Base-by-base conservation (phyloP, 2,888 invertebrate species). In the Amiota minor region DNA sequence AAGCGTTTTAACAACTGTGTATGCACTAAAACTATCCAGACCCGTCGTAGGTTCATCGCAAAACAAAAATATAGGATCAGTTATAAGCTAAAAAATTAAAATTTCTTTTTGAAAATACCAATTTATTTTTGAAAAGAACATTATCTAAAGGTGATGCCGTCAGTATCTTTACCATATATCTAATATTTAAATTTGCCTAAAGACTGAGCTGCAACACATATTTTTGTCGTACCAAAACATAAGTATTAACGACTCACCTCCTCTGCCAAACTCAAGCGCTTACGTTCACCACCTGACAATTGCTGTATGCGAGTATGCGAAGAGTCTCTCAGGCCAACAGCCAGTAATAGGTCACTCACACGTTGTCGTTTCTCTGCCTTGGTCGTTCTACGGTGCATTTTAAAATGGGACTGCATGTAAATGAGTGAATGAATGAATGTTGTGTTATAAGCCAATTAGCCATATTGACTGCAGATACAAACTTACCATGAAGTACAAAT, bases 1-100 rank as follows among this genome's bases (percentile, higher is more conserved):
- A 47, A 96, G 90, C 0, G 94, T 93, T 76, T 93, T 92, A 11
- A 97, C 93, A 0, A 98, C 95, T 16, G 93, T 93, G 77, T 93
- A 93, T 0, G 98, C 97, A 86, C 94, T 96, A 89, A 93, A 97
- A 80, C 97, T 96, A 89, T 98, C 98, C 71, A 98, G 89, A 0
- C 98, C 97, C 0, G 97, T 96, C 0, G 97, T 98, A 0, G 97
- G 97, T 87, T 98, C 98, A 86, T 98, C 98, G 88, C 97, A 97
- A 90, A 98, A 97, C 70, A 98, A 90, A 72, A 98, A 92, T 3
- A 94, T 93, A 0, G 98, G 98, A 87, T 98, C 96, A 71, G 95
- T 96, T 71, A 98, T 91, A 11, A 97, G 91, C 95, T 96, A 88
- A 20, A 73, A 68, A 35, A 45, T 59, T 14, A 10, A 53, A 46